Evolutionary conservation across 2,797 vertebrate species (phyloP).

Genomic region (Ceyx erithaca): DNA sequence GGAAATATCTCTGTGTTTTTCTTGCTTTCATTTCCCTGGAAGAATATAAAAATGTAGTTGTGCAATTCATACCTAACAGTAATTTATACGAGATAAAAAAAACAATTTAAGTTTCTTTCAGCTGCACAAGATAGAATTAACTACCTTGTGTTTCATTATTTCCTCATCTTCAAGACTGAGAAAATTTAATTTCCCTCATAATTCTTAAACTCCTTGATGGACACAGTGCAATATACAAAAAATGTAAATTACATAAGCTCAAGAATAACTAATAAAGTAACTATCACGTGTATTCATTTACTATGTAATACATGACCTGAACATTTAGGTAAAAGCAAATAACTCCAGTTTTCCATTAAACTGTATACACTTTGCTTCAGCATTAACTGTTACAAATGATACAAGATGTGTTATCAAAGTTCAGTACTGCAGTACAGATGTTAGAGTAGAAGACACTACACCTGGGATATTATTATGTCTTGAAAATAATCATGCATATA

Average conservation of each 20-base stretch:
- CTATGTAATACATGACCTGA: background rate
- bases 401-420: background rate
- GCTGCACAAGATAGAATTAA: background rate
- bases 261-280: background rate
- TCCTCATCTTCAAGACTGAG: slow-evolving; percentile 30
- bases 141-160: slow-evolving; percentile 28
- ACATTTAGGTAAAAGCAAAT: slow-evolving; percentile 24
- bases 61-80: background rate
- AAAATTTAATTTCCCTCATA: slow-evolving; percentile 22
- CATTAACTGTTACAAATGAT: background rate
- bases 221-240: background rate
- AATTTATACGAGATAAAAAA: slow-evolving; percentile 6
- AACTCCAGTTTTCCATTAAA: background rate
- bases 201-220: slow-evolving; percentile 1
- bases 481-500: background rate
- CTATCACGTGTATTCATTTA: background rate
- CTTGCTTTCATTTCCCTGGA: background rate
- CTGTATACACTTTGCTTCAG: background rate
- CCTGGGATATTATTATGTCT: background rate
- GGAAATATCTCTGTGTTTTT: background rate
- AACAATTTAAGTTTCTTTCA: slow-evolving; percentile 4
- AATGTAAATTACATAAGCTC: background rate
- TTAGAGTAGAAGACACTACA: background rate
- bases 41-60: background rate
- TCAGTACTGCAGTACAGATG: background rate